Evolutionary conservation across 2,797 vertebrate species (phyloP).

Genomic region (Natrix natrix): DNA sequence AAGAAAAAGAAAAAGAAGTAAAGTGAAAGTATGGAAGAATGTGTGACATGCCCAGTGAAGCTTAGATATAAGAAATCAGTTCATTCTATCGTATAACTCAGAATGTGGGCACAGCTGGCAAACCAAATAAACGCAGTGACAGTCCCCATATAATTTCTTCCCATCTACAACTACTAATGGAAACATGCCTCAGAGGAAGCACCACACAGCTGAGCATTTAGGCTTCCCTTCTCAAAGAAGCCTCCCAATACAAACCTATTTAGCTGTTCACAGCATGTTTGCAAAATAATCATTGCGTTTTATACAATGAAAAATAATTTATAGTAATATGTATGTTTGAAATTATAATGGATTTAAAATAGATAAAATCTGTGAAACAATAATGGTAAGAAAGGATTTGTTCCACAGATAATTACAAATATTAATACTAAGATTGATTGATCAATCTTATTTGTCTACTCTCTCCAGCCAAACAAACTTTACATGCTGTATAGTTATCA

Average conservation of each 20-base stretch:
- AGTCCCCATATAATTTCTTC: conserved; percentile 23
- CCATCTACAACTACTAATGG: conserved; percentile 49
- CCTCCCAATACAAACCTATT: conserved; percentile 3
- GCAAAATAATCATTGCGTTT: conserved; percentile 1
- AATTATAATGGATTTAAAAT: conserved; percentile 46
- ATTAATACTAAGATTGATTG: not conserved
- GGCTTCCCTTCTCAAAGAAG: conserved; percentile 35
- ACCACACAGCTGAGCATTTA: conserved; percentile 38
- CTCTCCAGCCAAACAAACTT: not conserved
- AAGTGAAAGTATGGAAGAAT: no score
- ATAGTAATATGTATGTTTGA: conserved; percentile 27
- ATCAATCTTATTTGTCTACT: not conserved
- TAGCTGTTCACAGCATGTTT: not conserved
- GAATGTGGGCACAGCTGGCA: no score
- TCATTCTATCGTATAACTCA: no score
- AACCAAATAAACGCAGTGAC: no score
- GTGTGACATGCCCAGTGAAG: no score
- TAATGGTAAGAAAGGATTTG: conserved; percentile 41
- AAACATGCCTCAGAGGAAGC: conserved; percentile 40
- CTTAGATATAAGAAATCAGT: no score
- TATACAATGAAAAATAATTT: not conserved
- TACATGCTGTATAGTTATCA: not conserved
- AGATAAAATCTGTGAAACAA: conserved; percentile 38
- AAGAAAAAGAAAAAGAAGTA: no score
- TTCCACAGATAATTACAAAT: conserved; percentile 17